phyloP scores from a whole-genome alignment of 2,113 vertebrate genomes.

The Strix aluco region DNA sequence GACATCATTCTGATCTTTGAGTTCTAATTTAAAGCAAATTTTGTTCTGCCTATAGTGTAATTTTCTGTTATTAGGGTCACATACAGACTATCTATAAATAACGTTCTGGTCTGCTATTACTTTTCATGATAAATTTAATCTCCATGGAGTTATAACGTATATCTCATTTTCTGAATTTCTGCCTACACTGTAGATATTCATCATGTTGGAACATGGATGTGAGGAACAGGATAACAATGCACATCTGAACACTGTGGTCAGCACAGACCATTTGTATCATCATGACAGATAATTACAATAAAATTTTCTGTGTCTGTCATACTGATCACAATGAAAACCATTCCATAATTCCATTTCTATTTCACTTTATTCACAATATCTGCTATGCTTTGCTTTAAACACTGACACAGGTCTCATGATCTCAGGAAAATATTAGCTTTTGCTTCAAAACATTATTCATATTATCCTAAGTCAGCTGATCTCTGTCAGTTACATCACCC shows the following conservation, averaged over 20 bases:
- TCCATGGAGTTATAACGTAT: not conserved
- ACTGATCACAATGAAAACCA: not conserved
- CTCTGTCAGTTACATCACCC: not conserved
- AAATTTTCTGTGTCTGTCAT: not conserved
- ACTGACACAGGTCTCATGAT: not conserved
- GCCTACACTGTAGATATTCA: not conserved
- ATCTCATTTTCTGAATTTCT: not conserved
- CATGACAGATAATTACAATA: not conserved
- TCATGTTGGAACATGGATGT: not conserved
- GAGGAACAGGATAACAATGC: not conserved
- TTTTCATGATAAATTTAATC: not conserved
- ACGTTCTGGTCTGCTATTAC: not conserved
- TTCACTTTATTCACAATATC: not conserved
- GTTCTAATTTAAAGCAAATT: not conserved
- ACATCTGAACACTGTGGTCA: not conserved
- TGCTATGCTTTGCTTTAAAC: not conserved
- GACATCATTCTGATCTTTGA: not conserved
- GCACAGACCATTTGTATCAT: not conserved
- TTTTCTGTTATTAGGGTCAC: not conserved
- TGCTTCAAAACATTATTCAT: not conserved
- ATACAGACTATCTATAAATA: not conserved
- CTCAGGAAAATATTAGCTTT: not conserved
- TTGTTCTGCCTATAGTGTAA: not conserved
- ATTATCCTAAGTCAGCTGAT: not conserved
- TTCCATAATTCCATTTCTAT: not conserved